Evolutionary conservation across 2,888 invertebrate genomes (phyloP).

Genomic region (Hybos culiciformis): DNA sequence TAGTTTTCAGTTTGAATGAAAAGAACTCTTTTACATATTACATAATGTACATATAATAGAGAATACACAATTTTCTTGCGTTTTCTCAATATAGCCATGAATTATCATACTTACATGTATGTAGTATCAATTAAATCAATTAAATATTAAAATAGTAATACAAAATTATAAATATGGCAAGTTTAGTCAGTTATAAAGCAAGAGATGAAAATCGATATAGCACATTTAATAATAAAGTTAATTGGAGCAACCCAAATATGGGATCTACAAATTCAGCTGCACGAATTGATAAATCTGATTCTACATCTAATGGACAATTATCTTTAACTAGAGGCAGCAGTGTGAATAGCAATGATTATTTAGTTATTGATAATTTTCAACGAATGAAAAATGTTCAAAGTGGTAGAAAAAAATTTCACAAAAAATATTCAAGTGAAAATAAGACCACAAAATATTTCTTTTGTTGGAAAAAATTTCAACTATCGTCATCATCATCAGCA

Average conservation of each 20-base stretch:
- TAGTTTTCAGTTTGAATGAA: too few relatives aligned
- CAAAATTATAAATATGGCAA: conserved; percentile 18
- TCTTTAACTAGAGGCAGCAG: neutral
- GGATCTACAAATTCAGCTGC: neutral
- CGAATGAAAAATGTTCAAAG: neutral
- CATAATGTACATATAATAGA: too few relatives aligned
- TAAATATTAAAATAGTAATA: too few relatives aligned
- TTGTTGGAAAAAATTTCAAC: neutral
- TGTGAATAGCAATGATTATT: conserved; percentile 1
- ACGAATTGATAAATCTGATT: neutral
- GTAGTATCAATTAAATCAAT: too few relatives aligned
- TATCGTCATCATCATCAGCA: neutral
- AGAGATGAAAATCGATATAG: conserved; percentile 17
- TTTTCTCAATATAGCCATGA: too few relatives aligned
- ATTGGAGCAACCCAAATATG: neutral
- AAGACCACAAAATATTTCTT: neutral
- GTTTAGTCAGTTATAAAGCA: conserved; percentile 16
- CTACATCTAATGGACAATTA: neutral
- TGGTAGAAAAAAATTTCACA: neutral
- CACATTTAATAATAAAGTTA: conserved; percentile 13
- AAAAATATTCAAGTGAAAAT: neutral
- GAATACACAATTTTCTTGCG: too few relatives aligned
- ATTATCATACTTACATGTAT: too few relatives aligned
- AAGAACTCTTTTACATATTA: too few relatives aligned
- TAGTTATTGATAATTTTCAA: neutral